Evolutionary conservation across 2,113 vertebrate genomes (phyloP).

Genomic region (Poeciliopsis occidentalis): DNA sequence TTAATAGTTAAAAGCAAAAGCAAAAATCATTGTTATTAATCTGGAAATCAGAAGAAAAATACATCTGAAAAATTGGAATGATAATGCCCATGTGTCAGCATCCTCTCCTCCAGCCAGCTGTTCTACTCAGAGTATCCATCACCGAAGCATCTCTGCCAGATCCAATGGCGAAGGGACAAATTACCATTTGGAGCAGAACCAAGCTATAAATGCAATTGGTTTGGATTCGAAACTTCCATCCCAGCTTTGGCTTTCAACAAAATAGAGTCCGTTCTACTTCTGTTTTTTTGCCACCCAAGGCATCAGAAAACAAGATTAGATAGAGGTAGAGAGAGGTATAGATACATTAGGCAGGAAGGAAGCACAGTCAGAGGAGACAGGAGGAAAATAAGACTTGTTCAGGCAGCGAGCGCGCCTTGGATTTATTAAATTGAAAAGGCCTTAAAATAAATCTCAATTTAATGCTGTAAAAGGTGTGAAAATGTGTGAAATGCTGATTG

Average conservation of each 20-base stretch:
- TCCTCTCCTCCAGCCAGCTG: constrained; percentile 12
- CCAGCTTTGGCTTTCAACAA: constrained; percentile 60
- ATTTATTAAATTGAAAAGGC: constrained; percentile 45
- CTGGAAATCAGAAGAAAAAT: not conserved
- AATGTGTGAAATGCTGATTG: constrained; percentile 27
- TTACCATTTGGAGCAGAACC: constrained; percentile 60
- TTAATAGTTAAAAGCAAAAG: not conserved
- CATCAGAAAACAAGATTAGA: constrained; percentile 63
- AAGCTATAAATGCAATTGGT: constrained; percentile 51
- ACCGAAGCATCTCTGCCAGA: constrained; percentile 12
- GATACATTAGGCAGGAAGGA: constrained; percentile 28
- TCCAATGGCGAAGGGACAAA: constrained; percentile 49
- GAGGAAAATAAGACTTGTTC: constrained; percentile 35
- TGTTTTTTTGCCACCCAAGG: constrained; percentile 17
- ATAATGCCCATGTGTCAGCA: constrained; percentile 9
- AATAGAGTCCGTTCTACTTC: constrained; percentile 53
- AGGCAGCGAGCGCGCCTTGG: constrained; percentile 2
- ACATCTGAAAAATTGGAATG: not conserved
- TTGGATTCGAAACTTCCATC: constrained; percentile 56
- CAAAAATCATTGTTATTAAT: not conserved
- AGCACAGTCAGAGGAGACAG: constrained; percentile 32
- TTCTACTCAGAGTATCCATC: constrained; percentile 46
- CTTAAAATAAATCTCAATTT: constrained; percentile 55
- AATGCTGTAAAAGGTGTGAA: constrained; percentile 37
- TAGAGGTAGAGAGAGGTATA: constrained; percentile 33